phyloP scores from a whole-genome alignment of 2,113 vertebrate genomes.

The Glaucidium brasilianum region DNA sequence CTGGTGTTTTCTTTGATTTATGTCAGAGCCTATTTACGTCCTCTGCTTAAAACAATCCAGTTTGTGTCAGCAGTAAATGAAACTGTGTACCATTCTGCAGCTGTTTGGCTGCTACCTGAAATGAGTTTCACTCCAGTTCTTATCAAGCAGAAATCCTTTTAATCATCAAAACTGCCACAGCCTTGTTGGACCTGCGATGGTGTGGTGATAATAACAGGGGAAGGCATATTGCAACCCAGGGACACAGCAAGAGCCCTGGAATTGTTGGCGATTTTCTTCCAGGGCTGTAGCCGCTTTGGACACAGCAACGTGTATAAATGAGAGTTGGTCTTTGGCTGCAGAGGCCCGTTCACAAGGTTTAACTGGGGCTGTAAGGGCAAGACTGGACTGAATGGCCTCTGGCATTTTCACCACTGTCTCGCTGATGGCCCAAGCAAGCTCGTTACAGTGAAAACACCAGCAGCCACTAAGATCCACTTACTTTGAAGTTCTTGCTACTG shows the following conservation, averaged over 20 bases:
- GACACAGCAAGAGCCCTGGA: background rate
- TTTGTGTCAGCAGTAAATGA: slow-evolving; percentile 51
- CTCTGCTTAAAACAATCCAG: slow-evolving; percentile 60
- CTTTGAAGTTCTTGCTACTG: background rate
- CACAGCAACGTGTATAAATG: background rate
- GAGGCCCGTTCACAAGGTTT: background rate
- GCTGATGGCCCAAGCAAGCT: background rate
- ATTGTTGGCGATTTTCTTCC: background rate
- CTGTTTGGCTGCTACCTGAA: slow-evolving; percentile 55
- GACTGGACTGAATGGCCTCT: background rate
- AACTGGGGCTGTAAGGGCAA: background rate
- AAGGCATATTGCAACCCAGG: background rate
- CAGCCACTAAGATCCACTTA: background rate
- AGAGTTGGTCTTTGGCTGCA: background rate
- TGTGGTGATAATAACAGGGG: background rate
- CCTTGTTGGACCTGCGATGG: background rate
- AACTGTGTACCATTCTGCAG: slow-evolving; percentile 52
- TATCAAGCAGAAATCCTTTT: slow-evolving; percentile 50
- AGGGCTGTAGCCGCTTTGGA: background rate
- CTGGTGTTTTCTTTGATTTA: slow-evolving; percentile 63
- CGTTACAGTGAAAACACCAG: background rate
- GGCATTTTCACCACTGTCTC: background rate
- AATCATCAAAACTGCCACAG: slow-evolving; percentile 21
- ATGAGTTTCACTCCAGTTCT: slow-evolving; percentile 61
- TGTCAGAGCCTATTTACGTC: slow-evolving; percentile 51